Percentiles rank a stretch among this genome's conserved stretches.
These are phyloP conservation scores for Caenorhabditis auriculariae DNA, from an alignment of 2,888 invertebrate species.

Conservation along the genomic window DNA sequence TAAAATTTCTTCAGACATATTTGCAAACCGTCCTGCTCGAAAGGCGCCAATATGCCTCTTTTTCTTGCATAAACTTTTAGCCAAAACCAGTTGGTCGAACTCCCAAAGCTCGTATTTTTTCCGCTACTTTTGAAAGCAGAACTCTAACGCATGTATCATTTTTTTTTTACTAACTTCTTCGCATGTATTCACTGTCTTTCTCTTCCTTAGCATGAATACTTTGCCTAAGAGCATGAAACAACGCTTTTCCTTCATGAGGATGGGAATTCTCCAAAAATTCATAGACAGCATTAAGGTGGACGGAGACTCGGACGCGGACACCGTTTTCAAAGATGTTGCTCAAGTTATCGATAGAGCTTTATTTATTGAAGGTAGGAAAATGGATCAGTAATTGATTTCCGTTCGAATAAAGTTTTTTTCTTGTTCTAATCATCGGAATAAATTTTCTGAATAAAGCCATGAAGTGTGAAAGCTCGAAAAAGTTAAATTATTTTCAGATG, in stretches of 20 bases:
- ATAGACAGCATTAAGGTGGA: slow-evolving; percentile 45
- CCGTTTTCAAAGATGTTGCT: slow-evolving; percentile 55
- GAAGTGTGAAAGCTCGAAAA: background rate
- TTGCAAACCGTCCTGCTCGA: no score
- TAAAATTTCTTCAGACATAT: no score
- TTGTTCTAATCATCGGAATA: background rate
- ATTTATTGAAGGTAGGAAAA: slow-evolving; percentile 54
- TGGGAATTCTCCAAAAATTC: background rate
- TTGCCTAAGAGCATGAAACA: no score
- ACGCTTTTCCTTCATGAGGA: no score
- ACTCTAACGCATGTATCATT: no score
- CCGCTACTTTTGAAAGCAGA: no score
- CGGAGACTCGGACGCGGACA: slow-evolving; percentile 57
- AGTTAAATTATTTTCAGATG: slow-evolving; percentile 11
- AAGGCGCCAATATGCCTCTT: background rate
- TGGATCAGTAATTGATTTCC: background rate
- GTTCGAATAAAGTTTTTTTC: background rate
- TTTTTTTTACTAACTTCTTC: no score
- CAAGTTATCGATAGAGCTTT: slow-evolving; percentile 52
- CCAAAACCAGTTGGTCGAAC: no score
- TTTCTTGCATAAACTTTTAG: no score
- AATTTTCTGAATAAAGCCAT: background rate
- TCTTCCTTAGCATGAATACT: no score
- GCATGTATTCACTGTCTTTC: no score
- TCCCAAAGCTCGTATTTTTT: no score